These are phyloP conservation scores for Eleginops maclovinus DNA, from an alignment of 2,113 vertebrate species.

Conservation along the genomic window DNA sequence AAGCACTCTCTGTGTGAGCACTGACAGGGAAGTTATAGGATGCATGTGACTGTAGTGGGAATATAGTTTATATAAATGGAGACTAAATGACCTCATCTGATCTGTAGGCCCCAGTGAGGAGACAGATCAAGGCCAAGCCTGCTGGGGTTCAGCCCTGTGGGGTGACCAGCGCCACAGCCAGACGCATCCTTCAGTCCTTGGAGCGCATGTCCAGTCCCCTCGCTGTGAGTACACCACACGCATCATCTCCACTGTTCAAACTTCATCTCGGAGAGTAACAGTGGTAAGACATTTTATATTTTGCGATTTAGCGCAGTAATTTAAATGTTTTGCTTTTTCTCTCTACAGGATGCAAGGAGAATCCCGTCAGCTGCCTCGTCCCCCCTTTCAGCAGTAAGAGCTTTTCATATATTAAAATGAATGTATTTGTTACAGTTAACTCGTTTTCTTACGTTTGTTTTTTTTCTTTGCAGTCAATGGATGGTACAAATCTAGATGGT, in stretches of 20 bases:
- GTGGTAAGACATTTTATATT: neutral
- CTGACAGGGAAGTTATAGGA: neutral
- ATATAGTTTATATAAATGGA: conserved; percentile 5
- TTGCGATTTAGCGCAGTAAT: neutral
- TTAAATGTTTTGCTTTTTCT: conserved; percentile 1
- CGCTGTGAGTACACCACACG: conserved; percentile 84
- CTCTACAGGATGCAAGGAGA: conserved; percentile 93
- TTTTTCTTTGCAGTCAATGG: conserved; percentile 83
- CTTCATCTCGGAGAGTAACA: neutral
- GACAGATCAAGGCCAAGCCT: conserved; percentile 95
- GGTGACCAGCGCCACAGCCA: conserved; percentile 94
- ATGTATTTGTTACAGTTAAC: too few relatives aligned
- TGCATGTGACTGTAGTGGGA: neutral
- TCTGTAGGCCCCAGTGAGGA: conserved; percentile 90
- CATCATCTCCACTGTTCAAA: neutral
- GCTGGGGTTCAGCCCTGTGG: conserved; percentile 89
- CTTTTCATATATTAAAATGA: too few relatives aligned
- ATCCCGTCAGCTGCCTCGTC: conserved; percentile 89
- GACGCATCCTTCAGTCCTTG: conserved; percentile 94
- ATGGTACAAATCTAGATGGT: conserved; percentile 82
- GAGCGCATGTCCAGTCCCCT: conserved; percentile 98
- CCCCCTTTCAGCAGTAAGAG: conserved; percentile 89
- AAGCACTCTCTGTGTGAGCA: neutral
- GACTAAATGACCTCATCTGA: conserved; percentile 36
- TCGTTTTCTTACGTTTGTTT: too few relatives aligned